Evolutionary conservation across 2,888 invertebrate species (phyloP), one percentile per base, ranked within the genome.

Genomic region (Megalurothrips usitatus): DNA sequence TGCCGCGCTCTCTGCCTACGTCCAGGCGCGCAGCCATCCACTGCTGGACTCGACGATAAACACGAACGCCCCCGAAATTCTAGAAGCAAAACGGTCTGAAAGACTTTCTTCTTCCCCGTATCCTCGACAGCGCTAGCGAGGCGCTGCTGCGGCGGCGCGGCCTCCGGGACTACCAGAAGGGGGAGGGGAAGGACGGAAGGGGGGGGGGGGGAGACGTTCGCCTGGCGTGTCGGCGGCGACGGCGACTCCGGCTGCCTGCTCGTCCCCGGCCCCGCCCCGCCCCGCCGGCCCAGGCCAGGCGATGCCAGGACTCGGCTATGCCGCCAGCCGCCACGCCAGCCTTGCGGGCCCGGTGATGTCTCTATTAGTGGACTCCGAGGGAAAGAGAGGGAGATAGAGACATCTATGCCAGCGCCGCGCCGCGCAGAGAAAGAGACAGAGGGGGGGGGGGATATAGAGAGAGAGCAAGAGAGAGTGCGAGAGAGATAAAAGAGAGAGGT

Each of bases 401-500:
- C 68, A 26, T 58, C 34, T 58, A n/a, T 52, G 52, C 17, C 19
- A 58, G 14, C 14, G 58, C n/a, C 58, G 19, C 14, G 58, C 58
- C 6, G 58, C 14, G 58, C 58, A 6, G 34, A 52, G 1, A 17
- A 17, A 58, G 58, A 6, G 34, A 52, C 10, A 17, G 58, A 58
- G 58, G 58, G 19, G 11, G 58, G 14, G 14, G 17, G 14, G 14
- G 19, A 17, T 0, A 19, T 12, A 52, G 52, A 19, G 52, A 9
- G 58, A 58, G 68, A 23, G 68, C 26, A 9, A 52, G 19, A 79
- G 78, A 79, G 23, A n/a, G 23, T 78, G 80, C 78, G 68, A 28
- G 52, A 1, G 43, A 48, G 47, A 43, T 63, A 28, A 79, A 43
- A 78, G 68, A 81, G 78, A 79, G 11, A 58, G 81, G 78, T 79